Evolutionary conservation across 2,888 invertebrate genomes (phyloP).

Genomic region (Deilephila porcellus): DNA sequence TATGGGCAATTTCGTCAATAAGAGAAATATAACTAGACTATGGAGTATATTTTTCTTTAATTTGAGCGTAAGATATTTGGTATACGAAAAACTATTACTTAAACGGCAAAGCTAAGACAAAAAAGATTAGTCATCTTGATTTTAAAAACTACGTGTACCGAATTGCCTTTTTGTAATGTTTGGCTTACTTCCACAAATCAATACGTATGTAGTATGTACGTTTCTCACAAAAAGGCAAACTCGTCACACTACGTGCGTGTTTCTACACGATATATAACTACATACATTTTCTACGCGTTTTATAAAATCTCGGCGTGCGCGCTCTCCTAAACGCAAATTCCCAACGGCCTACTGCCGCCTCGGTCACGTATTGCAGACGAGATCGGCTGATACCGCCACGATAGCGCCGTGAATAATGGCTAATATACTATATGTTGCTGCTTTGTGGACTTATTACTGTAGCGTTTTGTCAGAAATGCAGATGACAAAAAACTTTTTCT

Average conservation of each 20-base stretch:
- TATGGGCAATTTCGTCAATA: background rate
- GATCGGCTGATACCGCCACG: conserved; percentile 11
- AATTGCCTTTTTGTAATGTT: too few species aligned
- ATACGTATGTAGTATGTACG: background rate
- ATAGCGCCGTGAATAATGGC: conserved; percentile 26
- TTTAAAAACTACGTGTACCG: too few species aligned
- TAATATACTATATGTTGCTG: conserved; percentile 14
- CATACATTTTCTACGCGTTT: background rate
- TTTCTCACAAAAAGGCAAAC: background rate
- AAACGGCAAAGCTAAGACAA: background rate
- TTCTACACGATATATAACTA: background rate
- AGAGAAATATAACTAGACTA: background rate
- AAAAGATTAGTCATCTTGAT: too few species aligned
- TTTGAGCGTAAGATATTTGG: background rate
- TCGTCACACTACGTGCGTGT: background rate
- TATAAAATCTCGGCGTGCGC: conserved; percentile 2
- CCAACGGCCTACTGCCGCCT: conserved; percentile 6
- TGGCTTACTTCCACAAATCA: too few species aligned
- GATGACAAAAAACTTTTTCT: background rate
- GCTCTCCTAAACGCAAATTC: conserved; percentile 12
- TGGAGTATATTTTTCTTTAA: background rate
- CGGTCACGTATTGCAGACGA: conserved; percentile 24
- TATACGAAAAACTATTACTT: background rate
- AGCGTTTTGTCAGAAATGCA: background rate
- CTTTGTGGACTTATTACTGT: background rate